Percentiles rank a stretch among this genome's conserved stretches.
These are phyloP conservation scores for Clarias fuscus DNA, from an alignment of 2,797 vertebrate genomes.

Conservation along the genomic window DNA sequence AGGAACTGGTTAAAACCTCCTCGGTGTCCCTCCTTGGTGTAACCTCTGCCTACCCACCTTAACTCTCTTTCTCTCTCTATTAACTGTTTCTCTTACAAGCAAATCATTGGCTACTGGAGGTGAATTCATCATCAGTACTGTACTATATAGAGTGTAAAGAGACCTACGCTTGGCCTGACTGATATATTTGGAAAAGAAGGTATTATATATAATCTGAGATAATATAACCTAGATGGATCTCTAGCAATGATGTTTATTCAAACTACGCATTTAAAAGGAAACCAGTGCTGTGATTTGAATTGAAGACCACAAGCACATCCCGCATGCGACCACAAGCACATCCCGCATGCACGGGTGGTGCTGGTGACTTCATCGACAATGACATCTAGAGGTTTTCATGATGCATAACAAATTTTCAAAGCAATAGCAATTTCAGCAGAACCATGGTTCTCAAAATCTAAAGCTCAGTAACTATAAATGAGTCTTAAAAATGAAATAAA, in stretches of 20 bases:
- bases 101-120: no score
- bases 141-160: neutral
- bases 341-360: neutral
- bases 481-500: neutral
- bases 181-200: neutral
- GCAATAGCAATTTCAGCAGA: neutral
- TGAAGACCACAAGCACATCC: neutral
- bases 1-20: slow-evolving; percentile 75
- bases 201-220: neutral
- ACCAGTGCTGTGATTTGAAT: neutral
- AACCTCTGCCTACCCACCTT: slow-evolving; percentile 52
- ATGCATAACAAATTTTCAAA: neutral
- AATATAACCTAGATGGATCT: no score
- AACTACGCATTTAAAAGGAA: neutral
- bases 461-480: neutral
- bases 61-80: neutral
- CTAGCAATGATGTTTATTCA: neutral
- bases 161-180: neutral
- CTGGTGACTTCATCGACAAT: neutral
- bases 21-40: neutral
- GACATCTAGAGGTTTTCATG: slow-evolving; percentile 35
- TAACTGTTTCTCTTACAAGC: neutral
- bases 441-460: neutral
- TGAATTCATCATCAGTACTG: neutral
- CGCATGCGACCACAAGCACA: neutral